Evolutionary conservation across 2,113 vertebrate genomes (phyloP), one percentile per base, ranked within the genome.

Genomic region (Pseudonaja textilis): DNA sequence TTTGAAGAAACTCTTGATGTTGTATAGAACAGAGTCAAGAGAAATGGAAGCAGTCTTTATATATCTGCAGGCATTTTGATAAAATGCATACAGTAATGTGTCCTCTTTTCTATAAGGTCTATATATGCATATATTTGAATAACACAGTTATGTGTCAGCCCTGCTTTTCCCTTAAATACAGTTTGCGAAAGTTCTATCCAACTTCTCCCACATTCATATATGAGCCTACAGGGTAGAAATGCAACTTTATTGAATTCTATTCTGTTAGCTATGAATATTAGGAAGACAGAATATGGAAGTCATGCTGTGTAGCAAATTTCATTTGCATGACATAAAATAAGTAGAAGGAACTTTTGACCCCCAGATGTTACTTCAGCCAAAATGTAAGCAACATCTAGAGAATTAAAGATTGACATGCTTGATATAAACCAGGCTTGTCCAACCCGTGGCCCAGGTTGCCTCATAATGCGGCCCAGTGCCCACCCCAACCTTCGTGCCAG

Each of bases 251-350:
- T 29, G 47, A 6, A 50, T 54, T n/a, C 16, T 52, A 54, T 88
- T 12, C 86, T n/a, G 3, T 50, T 88, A 18, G 14, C 12, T n/a
- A n/a, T 88, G 12, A 5, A 54, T 88, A 29, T 54, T 29, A 88
- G 9, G 87, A 81, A n/a, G 16, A 16, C 14, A 3, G 50, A 88
- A 20, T 88, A 54, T 54, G 29, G 47, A 88, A 54, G 50, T n/a
- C 50, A n/a, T n/a, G 25, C 50, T 85, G 26, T 87, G 89, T 88
- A 92, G 87, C 87, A 95, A 92, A 89, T 12, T 29, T n/a, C 85
- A 0, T 14, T 92, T 95, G 91, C 85, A 94, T 90, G 95, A 50
- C 87, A 14, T 88, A 85, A 20, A n/a, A 61, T 74, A 90, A 20
- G 18, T 39, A 81, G 20, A 34, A 81, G 18, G 16, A 81, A 39